Percentiles rank a stretch among this genome's conserved stretches.
Conservation (phyloP, 1,140 invertebrate genomes). For the Diplogasteroides magnus region DNA sequence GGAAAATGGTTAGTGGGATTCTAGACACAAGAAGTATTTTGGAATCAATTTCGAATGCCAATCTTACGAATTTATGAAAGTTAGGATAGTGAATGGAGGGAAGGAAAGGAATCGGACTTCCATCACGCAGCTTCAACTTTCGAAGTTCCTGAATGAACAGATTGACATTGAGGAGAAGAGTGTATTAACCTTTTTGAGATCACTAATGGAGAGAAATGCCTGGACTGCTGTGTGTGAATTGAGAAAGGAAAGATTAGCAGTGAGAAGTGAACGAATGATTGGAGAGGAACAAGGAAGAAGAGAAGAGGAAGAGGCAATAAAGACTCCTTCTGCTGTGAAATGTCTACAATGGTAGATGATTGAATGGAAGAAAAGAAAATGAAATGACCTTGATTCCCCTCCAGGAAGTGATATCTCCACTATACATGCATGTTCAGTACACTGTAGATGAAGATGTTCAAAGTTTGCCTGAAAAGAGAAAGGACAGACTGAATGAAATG, state of each 20-base stretch:
- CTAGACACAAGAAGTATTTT: constrained; percentile 1
- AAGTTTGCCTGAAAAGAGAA: constrained; percentile 17
- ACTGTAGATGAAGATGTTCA: constrained; percentile 19
- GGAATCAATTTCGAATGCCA: too few relatives aligned
- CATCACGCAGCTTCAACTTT: constrained; percentile 20
- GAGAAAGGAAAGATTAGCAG: constrained; percentile 22
- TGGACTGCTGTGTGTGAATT: constrained; percentile 17
- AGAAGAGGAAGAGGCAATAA: constrained; percentile 17
- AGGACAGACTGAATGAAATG: not conserved
- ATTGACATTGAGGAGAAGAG: not conserved
- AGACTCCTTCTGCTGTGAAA: constrained; percentile 16
- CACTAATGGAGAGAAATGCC: constrained; percentile 18
- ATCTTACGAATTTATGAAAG: constrained; percentile 33
- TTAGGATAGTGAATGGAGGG: constrained; percentile 25
- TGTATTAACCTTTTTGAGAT: constrained; percentile 5
- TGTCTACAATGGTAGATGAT: not conserved
- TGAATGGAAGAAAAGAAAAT: not conserved
- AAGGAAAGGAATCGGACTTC: constrained; percentile 17
- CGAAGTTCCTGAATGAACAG: constrained; percentile 11
- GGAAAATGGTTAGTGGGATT: constrained; percentile 12
- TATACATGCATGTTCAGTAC: constrained; percentile 21
- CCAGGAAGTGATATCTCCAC: constrained; percentile 15
- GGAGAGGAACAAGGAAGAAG: constrained; percentile 12
- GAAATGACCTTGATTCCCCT: constrained; percentile 9
- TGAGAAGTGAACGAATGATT: constrained; percentile 17